Evolutionary conservation across 2,888 invertebrate species (phyloP).

Genomic region (Lycocerus yunnanus): DNA sequence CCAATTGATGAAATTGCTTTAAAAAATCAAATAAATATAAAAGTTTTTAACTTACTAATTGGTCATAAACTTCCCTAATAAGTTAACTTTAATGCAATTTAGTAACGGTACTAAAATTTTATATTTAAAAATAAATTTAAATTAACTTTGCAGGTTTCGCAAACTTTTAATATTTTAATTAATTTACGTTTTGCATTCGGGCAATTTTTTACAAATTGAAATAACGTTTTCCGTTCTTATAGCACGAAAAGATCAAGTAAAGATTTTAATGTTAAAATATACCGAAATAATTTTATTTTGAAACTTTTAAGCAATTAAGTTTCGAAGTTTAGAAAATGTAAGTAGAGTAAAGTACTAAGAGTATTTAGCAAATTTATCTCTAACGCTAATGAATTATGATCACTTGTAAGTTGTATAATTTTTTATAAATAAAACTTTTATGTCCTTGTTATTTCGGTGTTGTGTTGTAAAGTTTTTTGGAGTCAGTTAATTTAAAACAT

Average conservation of each 20-base stretch:
- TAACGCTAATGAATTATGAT: not conserved
- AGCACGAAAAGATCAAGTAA: not conserved
- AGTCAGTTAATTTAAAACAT: not conserved
- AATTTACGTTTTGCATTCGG: not conserved
- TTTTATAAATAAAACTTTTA: not conserved
- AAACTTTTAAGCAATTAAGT: not conserved
- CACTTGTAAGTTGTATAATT: not conserved
- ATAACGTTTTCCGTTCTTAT: not conserved
- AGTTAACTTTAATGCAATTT: not conserved
- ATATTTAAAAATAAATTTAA: not conserved
- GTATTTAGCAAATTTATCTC: not conserved
- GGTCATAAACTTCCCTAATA: not conserved
- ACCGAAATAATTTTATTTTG: not conserved
- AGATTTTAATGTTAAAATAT: not conserved
- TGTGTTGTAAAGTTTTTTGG: not conserved
- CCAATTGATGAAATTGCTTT: not conserved
- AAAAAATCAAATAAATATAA: not conserved
- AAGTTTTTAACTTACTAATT: not conserved
- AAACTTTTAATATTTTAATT: not conserved
- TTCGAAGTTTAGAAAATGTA: not conserved
- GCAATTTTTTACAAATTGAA: not conserved
- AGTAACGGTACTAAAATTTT: not conserved
- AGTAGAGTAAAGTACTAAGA: not conserved
- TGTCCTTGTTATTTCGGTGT: not conserved
- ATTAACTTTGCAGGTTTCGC: not conserved